phyloP scores from a whole-genome alignment of 53 echinoderm and acorn worm species.

The Echinarachnius parma region DNA sequence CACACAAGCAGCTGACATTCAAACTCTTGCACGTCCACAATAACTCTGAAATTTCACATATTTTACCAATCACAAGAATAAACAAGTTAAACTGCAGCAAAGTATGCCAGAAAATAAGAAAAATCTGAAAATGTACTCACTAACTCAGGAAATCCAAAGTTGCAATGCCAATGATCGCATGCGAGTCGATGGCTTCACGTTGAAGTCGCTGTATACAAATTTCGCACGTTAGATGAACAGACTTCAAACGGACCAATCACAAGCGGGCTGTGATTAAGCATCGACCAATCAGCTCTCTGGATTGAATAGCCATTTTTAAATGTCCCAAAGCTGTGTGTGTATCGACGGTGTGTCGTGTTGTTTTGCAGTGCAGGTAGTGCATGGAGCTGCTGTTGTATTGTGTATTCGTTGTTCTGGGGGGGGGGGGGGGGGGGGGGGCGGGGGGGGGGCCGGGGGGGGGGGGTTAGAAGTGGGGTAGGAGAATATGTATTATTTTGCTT shows the following conservation, averaged over 20 bases:
- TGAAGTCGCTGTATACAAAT: constrained; percentile 7
- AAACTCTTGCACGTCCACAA: no score
- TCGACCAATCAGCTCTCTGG: constrained; percentile 9
- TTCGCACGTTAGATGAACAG: constrained; percentile 36
- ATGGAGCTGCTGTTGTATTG: background rate
- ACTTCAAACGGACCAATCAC: constrained; percentile 26
- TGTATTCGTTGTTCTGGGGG: background rate
- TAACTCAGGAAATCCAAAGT: no score
- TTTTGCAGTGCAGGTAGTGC: background rate
- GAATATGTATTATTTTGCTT: no score
- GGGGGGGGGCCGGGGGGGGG: background rate
- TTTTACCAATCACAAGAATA: no score
- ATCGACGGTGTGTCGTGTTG: background rate
- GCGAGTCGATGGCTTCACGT: background rate
- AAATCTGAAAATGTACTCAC: background rate
- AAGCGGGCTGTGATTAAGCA: background rate
- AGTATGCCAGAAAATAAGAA: no score
- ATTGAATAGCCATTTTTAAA: constrained; percentile 34
- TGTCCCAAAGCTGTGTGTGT: background rate
- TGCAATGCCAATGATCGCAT: no score
- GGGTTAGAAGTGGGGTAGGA: background rate
- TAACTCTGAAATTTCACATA: no score
- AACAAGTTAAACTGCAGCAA: no score
- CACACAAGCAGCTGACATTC: no score
- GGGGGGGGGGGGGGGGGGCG: background rate